These are phyloP conservation scores for Cremastinae sp. DNA, from an alignment of 2,888 invertebrate species.

Conservation along the genomic window DNA sequence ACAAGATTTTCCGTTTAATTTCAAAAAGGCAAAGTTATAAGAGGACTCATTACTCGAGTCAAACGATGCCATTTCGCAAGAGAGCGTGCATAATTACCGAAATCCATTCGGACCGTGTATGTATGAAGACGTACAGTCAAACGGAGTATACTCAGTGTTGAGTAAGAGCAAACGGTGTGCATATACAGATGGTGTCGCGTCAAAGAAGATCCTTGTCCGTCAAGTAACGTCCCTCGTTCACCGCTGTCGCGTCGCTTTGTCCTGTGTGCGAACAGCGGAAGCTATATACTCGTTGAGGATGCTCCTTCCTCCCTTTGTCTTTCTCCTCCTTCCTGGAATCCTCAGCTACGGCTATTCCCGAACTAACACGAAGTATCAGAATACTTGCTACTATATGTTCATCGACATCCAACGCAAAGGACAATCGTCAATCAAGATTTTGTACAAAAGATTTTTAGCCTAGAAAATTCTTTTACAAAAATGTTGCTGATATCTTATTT, in stretches of 20 bases:
- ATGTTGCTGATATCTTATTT: no score
- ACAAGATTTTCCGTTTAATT: background rate
- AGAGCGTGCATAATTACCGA: slow-evolving; percentile 26
- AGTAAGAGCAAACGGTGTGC: background rate
- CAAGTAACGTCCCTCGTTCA: slow-evolving; percentile 16
- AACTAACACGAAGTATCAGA: no score
- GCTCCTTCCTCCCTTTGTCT: slow-evolving; percentile 32
- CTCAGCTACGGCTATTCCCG: slow-evolving; percentile 11
- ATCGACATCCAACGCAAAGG: slow-evolving; percentile 4
- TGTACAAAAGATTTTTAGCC: no score
- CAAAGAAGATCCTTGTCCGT: slow-evolving; percentile 36
- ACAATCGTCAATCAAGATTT: background rate
- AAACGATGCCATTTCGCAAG: background rate
- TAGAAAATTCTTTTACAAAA: no score
- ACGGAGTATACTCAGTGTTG: no score
- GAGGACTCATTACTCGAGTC: background rate
- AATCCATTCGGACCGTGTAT: background rate
- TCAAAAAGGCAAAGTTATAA: background rate
- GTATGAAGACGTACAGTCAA: background rate
- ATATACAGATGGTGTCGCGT: slow-evolving; percentile 13
- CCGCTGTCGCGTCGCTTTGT: slow-evolving; percentile 31
- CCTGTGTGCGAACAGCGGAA: slow-evolving; percentile 17
- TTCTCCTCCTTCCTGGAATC: slow-evolving; percentile 26
- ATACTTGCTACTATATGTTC: slow-evolving; percentile 1
- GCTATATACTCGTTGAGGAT: slow-evolving; percentile 8